Conservation (phyloP, 2,797 vertebrate genomes). For the Erithacus rubecula region DNA sequence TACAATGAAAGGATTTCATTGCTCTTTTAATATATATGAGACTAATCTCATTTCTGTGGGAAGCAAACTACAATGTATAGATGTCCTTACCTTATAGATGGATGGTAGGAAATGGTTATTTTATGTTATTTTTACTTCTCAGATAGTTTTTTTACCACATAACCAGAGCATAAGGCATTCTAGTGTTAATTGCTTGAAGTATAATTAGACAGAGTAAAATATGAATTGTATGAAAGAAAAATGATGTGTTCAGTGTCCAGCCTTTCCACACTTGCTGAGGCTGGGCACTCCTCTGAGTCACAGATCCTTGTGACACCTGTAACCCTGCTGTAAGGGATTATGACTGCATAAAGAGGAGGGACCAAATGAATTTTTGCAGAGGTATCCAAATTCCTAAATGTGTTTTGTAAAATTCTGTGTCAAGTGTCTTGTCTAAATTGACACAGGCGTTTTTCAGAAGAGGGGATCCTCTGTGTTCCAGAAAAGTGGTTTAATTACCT, state of each 20-base stretch:
- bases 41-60: background rate
- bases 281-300: background rate
- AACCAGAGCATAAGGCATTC: background rate
- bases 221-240: background rate
- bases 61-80: background rate
- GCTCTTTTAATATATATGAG: background rate
- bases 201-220: background rate
- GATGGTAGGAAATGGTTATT: background rate
- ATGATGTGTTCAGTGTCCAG: background rate
- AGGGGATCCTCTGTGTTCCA: background rate
- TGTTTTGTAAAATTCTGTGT: background rate
- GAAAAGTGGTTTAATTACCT: background rate
- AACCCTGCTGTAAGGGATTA: background rate
- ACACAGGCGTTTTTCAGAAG: background rate
- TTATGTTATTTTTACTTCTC: background rate
- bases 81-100: background rate
- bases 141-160: background rate
- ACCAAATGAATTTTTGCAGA: background rate
- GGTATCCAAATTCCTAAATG: background rate
- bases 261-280: background rate
- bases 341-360: background rate
- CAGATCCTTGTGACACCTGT: background rate
- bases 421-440: background rate
- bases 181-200: background rate
- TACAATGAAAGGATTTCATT: background rate